Evolutionary conservation across 2,888 invertebrate species (phyloP), one percentile per base, ranked within the genome.

Genomic region (Melitaea athalia): DNA sequence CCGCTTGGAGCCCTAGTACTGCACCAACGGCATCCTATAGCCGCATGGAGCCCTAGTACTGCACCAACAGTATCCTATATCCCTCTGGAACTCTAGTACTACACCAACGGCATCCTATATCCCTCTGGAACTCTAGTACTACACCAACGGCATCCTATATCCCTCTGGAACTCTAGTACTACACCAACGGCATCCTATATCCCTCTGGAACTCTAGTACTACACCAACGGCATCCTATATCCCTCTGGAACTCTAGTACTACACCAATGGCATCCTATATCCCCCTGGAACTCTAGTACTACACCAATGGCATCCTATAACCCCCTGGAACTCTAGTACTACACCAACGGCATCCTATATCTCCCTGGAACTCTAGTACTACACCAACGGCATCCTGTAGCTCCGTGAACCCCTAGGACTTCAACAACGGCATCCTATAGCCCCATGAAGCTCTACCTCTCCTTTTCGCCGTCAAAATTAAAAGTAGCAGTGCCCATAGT

Each of bases 81-180:
- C 24, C 1, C 24, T 3, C 1, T 24, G 24, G 24, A 24, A 1
- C 24, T 3, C 24, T 24, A 24, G 24, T 1, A 24, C 24, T 24
- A 2, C 24, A 24, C 1, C 24, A 3, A 24, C 24, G 24, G 1
- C 24, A 24, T 24, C 83, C 94, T 96, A 79, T 96, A 94, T 76
- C 63, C n/a, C 52, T 0, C 0, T 11, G 8, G 15, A 17, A 5
- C 2, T n/a, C 7, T 49, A n/a, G 94, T 99, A 99, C 94, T 96
- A 98, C 84, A 99, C 99, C 82, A 99, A 99, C 92, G 99, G 99
- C 75, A 99, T 99, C 83, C 94, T 96, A 79, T 96, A 94, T 76
- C 63, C n/a, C 52, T 0, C 0, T 11, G 8, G 15, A 17, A 5
- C 2, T 6, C 50, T 3, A 6, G 17, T 52, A 8, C n/a, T n/a